A percentile compares a stretch with the other conserved stretches of the same genome.
These are phyloP conservation scores for Stegodyphus mimosarum DNA, from an alignment of 1,140 invertebrate genomes.

Conservation along the genomic window DNA sequence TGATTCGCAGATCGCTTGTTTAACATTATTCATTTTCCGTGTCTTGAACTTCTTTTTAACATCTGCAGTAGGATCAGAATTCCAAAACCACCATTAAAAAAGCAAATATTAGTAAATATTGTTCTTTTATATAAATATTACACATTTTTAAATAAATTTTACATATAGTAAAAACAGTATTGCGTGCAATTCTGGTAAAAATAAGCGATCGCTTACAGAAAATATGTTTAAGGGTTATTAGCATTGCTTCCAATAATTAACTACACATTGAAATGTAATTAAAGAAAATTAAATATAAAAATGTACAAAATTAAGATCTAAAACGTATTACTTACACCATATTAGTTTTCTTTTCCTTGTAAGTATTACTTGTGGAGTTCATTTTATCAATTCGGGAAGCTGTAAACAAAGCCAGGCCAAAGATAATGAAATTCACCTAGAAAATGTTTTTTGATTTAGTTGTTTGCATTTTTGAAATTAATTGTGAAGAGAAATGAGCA, in stretches of 20 bases:
- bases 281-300: neutral
- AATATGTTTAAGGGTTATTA: too few species aligned
- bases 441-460: neutral
- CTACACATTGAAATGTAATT: neutral
- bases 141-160: too few species aligned
- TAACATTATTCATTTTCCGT: too few species aligned
- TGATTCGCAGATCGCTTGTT: too few species aligned
- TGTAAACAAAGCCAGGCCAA: constrained; percentile 10
- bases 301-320: neutral
- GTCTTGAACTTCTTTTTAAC: too few species aligned
- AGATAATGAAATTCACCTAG: constrained; percentile 29
- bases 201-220: too few species aligned
- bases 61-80: too few species aligned
- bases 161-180: too few species aligned
- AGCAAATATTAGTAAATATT: too few species aligned
- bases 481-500: neutral
- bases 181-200: too few species aligned
- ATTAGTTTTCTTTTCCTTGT: constrained; percentile 9
- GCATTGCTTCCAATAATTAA: neutral
- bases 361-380: neutral
- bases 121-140: too few species aligned
- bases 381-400: constrained; percentile 7
- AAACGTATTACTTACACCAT: constrained; percentile 2
- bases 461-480: neutral
- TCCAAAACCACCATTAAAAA: too few species aligned